Evolutionary conservation across 2,888 invertebrate genomes (phyloP), one percentile per base, ranked within the genome.

Genomic region (Volucella inanis): DNA sequence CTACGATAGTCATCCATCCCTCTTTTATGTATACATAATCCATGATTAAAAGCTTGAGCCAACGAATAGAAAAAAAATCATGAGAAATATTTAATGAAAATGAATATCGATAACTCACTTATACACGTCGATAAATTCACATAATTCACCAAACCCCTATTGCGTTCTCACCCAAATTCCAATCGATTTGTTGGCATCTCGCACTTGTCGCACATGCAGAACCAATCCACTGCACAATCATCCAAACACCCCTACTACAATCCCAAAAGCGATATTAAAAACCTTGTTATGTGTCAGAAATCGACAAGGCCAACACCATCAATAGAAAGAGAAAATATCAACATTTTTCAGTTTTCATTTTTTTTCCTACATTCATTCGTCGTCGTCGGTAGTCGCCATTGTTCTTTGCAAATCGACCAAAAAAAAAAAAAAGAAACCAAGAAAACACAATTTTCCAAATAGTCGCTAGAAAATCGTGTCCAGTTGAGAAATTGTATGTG

Each of bases 381-480:
- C 6, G 68, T 87, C 83, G 79, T 82, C 84, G 74, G 72, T 80
- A 76, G 88, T 88, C 88, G 88, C 88, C 88, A 88, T 88, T 88
- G 88, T 88, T 88, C 88, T 81, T 87, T 87, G 76, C 68, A n/a
- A 82, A 82, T 74, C 55, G 74, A 31, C 31, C 31, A 31, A 31
- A 31, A 31, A 31, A 2, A 22, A 22, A 22, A 70, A 74, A 78
- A 82, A 65, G 59, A 68, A 76, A 70, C 31, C 31, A 31, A 31
- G 31, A 82, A 78, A 82, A 82, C 50, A 86, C 61, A 65, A 64
- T 74, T 82, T 64, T 74, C 47, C 74, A 77, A 81, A 82, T 89
- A 89, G 88, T 89, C 87, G 80, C 59, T 64, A 41, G 68, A 78
- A 70, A 76, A 80, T 76, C 75, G 68, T 70, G 31, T 31, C 31